Conservation (phyloP, 1,140 invertebrate species). For the Agrypnia vestita region DNA sequence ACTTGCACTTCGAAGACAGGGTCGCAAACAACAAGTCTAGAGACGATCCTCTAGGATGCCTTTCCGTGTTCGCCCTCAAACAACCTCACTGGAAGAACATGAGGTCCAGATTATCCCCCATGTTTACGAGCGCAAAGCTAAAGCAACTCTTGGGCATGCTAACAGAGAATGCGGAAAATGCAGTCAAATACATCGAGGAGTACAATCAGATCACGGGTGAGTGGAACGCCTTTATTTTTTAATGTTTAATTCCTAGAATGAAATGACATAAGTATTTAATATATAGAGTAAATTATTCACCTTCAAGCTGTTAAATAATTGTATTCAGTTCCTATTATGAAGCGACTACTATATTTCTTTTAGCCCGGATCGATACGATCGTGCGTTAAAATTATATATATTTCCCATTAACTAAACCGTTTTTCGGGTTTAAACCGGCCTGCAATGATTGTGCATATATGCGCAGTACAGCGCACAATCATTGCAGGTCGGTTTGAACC, state of each 20-base stretch:
- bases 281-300: too few species aligned
- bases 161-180: not conserved
- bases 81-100: slow-evolving; percentile 21
- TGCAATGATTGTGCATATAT: too few species aligned
- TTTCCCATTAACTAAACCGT: too few species aligned
- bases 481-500: too few species aligned
- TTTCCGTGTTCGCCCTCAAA: not conserved
- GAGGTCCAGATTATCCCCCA: not conserved
- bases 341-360: not conserved
- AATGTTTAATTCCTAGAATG: not conserved
- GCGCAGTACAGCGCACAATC: too few species aligned
- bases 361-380: too few species aligned
- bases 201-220: not conserved
- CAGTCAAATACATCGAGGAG: not conserved
- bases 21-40: not conserved
- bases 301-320: not conserved
- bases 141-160: not conserved
- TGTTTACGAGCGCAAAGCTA: not conserved
- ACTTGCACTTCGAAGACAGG: not conserved
- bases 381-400: too few species aligned
- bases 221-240: not conserved
- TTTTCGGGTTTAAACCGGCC: too few species aligned
- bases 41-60: not conserved
- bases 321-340: not conserved
- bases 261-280: too few species aligned